A percentile compares a stretch with the other conserved stretches of the same genome.
These are phyloP conservation scores for Ennomos fuscantarius DNA, from an alignment of 2,888 invertebrate species.

Conservation along the genomic window DNA sequence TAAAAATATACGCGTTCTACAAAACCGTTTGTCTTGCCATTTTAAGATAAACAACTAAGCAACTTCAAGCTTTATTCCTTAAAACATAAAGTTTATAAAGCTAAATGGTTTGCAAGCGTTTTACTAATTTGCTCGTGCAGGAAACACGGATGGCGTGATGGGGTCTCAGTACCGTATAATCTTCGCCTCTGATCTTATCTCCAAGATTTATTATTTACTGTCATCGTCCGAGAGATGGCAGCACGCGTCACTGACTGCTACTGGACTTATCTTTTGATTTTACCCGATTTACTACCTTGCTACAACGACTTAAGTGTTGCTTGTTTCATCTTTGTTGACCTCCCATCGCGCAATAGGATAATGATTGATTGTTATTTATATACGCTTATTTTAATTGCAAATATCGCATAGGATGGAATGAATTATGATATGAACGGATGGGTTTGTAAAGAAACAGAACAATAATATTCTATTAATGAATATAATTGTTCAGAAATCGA, in stretches of 20 bases:
- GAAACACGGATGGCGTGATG: slow-evolving; percentile 82
- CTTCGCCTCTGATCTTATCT: slow-evolving; percentile 83
- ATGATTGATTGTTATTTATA: slow-evolving; percentile 35
- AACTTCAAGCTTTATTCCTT: slow-evolving; percentile 52
- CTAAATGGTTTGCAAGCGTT: slow-evolving; percentile 65
- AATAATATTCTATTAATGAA: slow-evolving; percentile 56
- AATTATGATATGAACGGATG: no score
- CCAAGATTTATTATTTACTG: slow-evolving; percentile 81
- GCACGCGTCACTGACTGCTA: slow-evolving; percentile 76
- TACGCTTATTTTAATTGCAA: slow-evolving; percentile 36
- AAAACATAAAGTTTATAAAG: slow-evolving; percentile 45
- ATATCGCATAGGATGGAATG: slow-evolving; percentile 8
- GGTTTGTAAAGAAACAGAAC: slow-evolving; percentile 46
- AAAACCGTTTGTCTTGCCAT: slow-evolving; percentile 38
- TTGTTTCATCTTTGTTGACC: slow-evolving; percentile 50
- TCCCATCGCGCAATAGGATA: slow-evolving; percentile 56
- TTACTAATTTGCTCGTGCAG: slow-evolving; percentile 82
- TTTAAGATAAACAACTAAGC: slow-evolving; percentile 19
- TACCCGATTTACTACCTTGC: slow-evolving; percentile 53
- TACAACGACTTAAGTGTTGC: slow-evolving; percentile 33
- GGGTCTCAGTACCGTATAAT: slow-evolving; percentile 81
- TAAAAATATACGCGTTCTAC: slow-evolving; percentile 76
- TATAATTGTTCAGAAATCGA: slow-evolving; percentile 60
- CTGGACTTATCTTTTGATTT: slow-evolving; percentile 63
- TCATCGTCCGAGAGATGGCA: slow-evolving; percentile 81